Evolutionary conservation across 2,797 vertebrate genomes (phyloP).

Genomic region (Taenioides sp.): DNA sequence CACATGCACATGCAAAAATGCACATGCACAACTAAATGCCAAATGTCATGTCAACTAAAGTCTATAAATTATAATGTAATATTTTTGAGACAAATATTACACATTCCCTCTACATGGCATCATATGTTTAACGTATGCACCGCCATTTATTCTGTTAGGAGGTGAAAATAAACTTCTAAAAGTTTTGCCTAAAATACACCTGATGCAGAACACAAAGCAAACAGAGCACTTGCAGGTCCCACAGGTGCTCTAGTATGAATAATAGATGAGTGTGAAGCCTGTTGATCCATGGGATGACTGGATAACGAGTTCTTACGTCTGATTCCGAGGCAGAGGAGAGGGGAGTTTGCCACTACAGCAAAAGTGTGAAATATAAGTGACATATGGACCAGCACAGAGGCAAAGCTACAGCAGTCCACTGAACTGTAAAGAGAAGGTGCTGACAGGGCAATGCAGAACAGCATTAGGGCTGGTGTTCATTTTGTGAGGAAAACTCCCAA

Average conservation of each 20-base stretch:
- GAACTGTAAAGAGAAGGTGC: conserved; percentile 18
- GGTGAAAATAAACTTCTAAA: no score
- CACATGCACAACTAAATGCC: conserved; percentile 4
- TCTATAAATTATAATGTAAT: not conserved
- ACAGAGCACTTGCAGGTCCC: conserved; percentile 27
- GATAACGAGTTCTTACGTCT: conserved; percentile 30
- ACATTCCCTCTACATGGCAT: not conserved
- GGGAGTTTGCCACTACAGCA: not conserved
- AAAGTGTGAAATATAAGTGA: conserved; percentile 17
- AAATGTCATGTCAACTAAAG: no score
- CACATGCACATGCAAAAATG: conserved; percentile 20
- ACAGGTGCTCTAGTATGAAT: conserved; percentile 30
- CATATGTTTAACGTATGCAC: not conserved
- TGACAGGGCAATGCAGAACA: conserved; percentile 18
- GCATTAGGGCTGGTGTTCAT: not conserved
- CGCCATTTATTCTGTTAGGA: not conserved
- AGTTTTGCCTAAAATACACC: conserved; percentile 17
- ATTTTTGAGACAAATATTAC: not conserved
- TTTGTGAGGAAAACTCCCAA: not conserved
- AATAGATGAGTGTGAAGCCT: conserved; percentile 32
- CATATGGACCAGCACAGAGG: conserved; percentile 36
- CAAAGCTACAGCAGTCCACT: conserved; percentile 21
- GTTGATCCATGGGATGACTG: conserved; percentile 40
- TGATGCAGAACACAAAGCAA: conserved; percentile 8
- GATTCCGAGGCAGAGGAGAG: conserved; percentile 7